Evolutionary conservation across 2,888 invertebrate genomes (phyloP), one percentile per base, ranked within the genome.

Genomic region (Cephus runcator): DNA sequence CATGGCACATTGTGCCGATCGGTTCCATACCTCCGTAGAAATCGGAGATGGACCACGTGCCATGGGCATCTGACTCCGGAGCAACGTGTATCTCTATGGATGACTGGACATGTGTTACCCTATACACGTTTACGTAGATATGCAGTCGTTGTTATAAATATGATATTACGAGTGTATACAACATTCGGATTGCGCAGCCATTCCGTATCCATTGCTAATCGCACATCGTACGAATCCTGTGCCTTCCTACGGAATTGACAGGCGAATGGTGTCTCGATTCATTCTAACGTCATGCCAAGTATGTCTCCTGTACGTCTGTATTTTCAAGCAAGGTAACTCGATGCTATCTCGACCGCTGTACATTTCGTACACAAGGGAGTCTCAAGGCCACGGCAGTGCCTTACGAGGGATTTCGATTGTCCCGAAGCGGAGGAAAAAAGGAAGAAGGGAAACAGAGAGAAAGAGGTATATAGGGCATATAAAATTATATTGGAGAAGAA

Each of bases 261-360:
- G 36, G 74, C 34, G 74, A 34, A 74, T 36, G 36, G 74, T 74
- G 74, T 23, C 69, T 68, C n/a, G 68, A 12, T n/a, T 30, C 82
- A 79, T 80, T 82, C 82, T 77, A 78, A 80, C 79, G 82, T 78
- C 79, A 56, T 23, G 34, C 35, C 34, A 35, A 74, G 74, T 71
- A 69, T 75, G 75, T 56, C 36, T 30, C 73, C 6, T 3, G 75
- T 77, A 73, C 77, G 83, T 80, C 81, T 81, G 83, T 81, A 84
- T 84, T 81, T 80, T 71, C 76, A 69, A 30, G 69, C 77, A 80
- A 83, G 84, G 82, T 82, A 77, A 84, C 76, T 74, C 84, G 82
- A 83, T 82, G 81, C 30, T 83, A 83, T 83, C 82, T 69, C 30
- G 68, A 56, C 9, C 23, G 56, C 56, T 56, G 15, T 56, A 56